phyloP scores from a whole-genome alignment of 2,888 invertebrate species.

The Hymenopus coronatus region DNA sequence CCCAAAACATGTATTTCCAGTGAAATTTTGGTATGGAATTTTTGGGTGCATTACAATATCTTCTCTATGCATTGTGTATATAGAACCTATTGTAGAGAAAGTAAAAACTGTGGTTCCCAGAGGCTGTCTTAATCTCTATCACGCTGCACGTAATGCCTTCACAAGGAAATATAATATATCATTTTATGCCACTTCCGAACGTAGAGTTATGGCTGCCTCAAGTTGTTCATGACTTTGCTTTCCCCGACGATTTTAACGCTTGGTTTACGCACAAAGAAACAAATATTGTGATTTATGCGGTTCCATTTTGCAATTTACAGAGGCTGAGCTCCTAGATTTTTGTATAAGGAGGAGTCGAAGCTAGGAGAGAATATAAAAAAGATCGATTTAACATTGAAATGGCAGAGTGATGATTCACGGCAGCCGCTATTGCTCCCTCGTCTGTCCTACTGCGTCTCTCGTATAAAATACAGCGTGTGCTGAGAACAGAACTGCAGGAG shows the following conservation, averaged over 20 bases:
- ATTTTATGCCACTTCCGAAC: too few species aligned
- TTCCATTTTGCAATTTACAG: not conserved
- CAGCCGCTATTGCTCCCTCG: not conserved
- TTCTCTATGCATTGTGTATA: too few species aligned
- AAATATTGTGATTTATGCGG: not conserved
- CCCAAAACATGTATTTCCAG: too few species aligned
- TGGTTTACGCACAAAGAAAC: not conserved
- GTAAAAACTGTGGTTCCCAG: too few species aligned
- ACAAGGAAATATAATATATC: too few species aligned
- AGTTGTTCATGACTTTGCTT: not conserved
- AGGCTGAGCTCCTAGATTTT: not conserved
- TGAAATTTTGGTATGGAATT: too few species aligned
- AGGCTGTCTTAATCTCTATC: too few species aligned
- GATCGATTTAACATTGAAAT: not conserved
- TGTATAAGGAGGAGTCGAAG: too few species aligned
- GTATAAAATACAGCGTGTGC: not conserved
- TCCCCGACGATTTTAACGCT: not conserved
- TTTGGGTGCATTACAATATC: too few species aligned
- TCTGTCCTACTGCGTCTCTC: not conserved
- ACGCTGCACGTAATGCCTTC: too few species aligned
- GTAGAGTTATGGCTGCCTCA: too few species aligned
- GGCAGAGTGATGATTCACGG: not conserved
- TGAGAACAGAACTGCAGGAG: not conserved
- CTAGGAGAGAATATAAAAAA: not conserved
- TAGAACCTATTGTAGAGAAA: too few species aligned